Conservation (phyloP, 2,888 invertebrate genomes). For the Apocheima hispidaria region DNA sequence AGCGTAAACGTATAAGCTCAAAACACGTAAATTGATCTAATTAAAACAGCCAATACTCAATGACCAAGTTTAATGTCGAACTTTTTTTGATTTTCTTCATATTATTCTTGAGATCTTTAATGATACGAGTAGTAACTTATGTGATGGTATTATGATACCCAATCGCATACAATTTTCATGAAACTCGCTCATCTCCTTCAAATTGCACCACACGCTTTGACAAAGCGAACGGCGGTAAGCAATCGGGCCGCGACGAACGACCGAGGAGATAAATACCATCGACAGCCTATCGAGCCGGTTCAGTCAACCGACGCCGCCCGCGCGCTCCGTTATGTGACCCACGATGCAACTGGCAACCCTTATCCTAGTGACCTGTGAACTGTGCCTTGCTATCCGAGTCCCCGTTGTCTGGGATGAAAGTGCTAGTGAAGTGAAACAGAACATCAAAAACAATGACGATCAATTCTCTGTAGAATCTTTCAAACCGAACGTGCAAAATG, state of each 20-base stretch:
- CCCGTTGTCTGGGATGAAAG: conserved; percentile 69
- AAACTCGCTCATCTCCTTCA: conserved; percentile 39
- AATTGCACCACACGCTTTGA: conserved; percentile 56
- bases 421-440: conserved; percentile 69
- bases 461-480: conserved; percentile 55
- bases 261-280: conserved; percentile 84
- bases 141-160: not conserved
- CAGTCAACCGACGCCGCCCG: conserved; percentile 75
- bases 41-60: too few species aligned
- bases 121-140: too few species aligned
- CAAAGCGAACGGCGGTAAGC: conserved; percentile 73
- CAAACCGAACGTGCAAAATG: conserved; percentile 39
- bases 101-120: too few species aligned
- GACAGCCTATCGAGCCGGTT: conserved; percentile 67
- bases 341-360: conserved; percentile 70
- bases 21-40: too few species aligned
- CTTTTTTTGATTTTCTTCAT: too few species aligned
- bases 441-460: conserved; percentile 46
- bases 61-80: too few species aligned
- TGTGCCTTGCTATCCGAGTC: conserved; percentile 73
- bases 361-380: conserved; percentile 67
- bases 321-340: conserved; percentile 74
- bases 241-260: conserved; percentile 78
- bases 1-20: too few species aligned
- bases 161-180: not conserved